Evolutionary conservation across 2,113 vertebrate genomes (phyloP), one percentile per base, ranked within the genome.

Genomic region (Hydrolagus affinis): DNA sequence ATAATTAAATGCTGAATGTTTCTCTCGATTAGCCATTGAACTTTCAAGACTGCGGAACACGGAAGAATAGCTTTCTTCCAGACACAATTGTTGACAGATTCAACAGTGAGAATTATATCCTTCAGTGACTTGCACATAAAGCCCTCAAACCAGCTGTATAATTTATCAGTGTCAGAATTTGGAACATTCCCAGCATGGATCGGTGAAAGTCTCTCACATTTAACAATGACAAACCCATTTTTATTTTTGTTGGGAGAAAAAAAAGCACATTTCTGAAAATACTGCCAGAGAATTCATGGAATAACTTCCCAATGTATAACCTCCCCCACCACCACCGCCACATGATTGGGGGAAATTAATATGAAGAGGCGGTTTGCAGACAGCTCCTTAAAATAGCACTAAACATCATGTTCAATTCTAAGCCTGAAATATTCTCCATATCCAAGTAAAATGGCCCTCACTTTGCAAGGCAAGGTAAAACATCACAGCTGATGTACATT

Each of bases 81-180:
- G 44, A 70, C 76, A 64, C 30, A 23, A 25, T 78, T 66, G 25
- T 60, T 23, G 66, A 73, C 70, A 70, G 85, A 57, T 21, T 44
- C 73, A 62, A 30, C 57, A 12, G 69, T 21, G 72, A n/a, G 71
- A 86, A 77, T 86, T 85, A 85, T 83, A 86, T 64, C 86, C 71
- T 76, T 64, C 77, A 72, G 17, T 85, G 70, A 70, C 75, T 85
- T 85, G 30, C 69, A 23, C 19, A 86, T 85, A 66, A 83, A 70
- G 76, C 15, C 21, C 70, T 70, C 12, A 30, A 32, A 57, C 66
- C 28, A 85, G 12, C 87, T 32, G 8, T 62, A 70, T 76, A 76
- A 87, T 86, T 87, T 86, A 59, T 57, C 77, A 83, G 85, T 75
- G 86, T 70, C 75, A 86, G 25, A 85, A n/a, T 68, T 85, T 85